phyloP scores from a whole-genome alignment of 2,888 invertebrate genomes.

The Tridacna crocea region DNA sequence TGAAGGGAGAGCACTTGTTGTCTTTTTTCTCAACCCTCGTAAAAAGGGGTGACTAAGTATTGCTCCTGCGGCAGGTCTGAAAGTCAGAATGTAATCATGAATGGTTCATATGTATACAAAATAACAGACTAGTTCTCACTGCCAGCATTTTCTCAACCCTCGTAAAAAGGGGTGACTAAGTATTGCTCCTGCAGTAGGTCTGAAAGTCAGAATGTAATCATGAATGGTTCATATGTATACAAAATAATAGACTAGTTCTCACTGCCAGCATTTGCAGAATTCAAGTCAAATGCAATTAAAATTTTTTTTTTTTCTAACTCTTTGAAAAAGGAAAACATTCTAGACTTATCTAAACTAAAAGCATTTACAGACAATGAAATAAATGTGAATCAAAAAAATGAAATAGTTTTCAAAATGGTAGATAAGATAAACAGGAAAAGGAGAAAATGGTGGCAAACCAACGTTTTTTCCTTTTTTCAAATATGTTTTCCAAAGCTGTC shows the following conservation, averaged over 20 bases:
- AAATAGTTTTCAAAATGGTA: too few relatives aligned
- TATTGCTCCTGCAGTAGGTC: constrained; percentile 74
- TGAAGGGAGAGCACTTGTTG: constrained; percentile 86
- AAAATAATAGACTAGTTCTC: background rate
- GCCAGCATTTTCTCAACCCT: constrained; percentile 82
- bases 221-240: background rate
- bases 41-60: constrained; percentile 88
- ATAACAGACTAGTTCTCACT: background rate
- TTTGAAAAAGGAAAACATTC: too few relatives aligned
- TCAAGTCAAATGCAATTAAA: too few relatives aligned
- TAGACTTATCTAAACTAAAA: too few relatives aligned
- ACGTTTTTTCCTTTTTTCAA: too few relatives aligned
- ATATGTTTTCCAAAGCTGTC: too few relatives aligned
- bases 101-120: background rate
- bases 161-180: constrained; percentile 89
- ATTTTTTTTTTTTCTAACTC: too few relatives aligned
- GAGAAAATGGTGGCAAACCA: too few relatives aligned
- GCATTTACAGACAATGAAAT: too few relatives aligned
- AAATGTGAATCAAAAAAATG: too few relatives aligned
- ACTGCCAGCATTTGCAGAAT: too few relatives aligned
- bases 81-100: background rate
- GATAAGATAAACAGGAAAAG: too few relatives aligned
- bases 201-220: constrained; percentile 43
- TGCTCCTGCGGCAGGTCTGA: constrained; percentile 75
- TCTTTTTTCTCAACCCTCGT: constrained; percentile 88